Base-by-base conservation (phyloP, 2,888 invertebrate species). In the Microchrysa polita region DNA sequence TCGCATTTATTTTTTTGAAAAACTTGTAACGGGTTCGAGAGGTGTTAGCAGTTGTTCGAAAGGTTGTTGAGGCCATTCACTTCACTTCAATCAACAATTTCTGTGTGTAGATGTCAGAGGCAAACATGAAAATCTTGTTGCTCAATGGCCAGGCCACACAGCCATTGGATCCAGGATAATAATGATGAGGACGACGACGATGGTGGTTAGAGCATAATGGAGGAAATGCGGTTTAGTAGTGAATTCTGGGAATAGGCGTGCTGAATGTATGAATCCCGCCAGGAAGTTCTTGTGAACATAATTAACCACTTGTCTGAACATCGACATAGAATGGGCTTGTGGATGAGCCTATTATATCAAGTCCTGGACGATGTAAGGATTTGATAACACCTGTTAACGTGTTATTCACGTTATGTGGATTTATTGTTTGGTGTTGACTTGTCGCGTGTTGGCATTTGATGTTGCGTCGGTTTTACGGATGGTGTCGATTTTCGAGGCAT, bases 11-110 rank as follows among this genome's bases (percentile, higher is more conserved):
- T 44, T n/a, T n/a, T n/a, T n/a, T n/a, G n/a, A n/a, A n/a, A n/a
- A 65, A 48, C 48, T 65, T 48, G 65, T 65, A 65, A 65, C 65
- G 18, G 65, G 34, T 65, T 65, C 42, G 34, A 65, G 65, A 65
- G 65, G 65, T 65, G 65, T 65, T 65, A 65, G 65, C 65, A 65
- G 65, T 65, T 65, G 65, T 65, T 65, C 65, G 65, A 65, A 65
- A 65, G 65, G 22, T 48, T 65, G 18, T 65, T 22, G 48, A 65
- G 65, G 65, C 42, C 48, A 65, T 65, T 65, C 65, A 65, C 65
- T 65, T 65, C 65, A 65, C 65, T 65, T 65, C 48, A 65, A 18
- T 44, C 48, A 44, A 65, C 65, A n/a, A n/a, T n/a, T n/a, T n/a
- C n/a, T n/a, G n/a, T 34, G 27, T 65, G 22, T 14, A 65, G 65